Conservation (phyloP, 2,113 vertebrate genomes). For the Dryoscopus gambensis region DNA sequence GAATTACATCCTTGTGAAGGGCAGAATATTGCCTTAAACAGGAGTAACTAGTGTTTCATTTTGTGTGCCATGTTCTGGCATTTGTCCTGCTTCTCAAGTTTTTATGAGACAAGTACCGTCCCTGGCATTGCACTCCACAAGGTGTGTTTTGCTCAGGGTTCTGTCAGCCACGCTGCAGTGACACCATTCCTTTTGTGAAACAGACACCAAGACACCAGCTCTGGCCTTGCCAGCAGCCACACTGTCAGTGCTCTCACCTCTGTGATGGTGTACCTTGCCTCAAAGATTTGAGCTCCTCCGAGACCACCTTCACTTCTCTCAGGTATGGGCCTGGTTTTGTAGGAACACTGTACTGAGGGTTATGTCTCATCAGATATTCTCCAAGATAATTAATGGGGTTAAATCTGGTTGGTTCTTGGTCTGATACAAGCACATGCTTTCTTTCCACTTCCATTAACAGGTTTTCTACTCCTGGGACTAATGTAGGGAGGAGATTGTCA, state of each 20-base stretch:
- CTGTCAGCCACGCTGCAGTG: not conserved
- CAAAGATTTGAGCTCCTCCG: constrained; percentile 57
- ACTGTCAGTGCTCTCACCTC: constrained; percentile 56
- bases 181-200: not conserved
- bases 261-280: constrained; percentile 44
- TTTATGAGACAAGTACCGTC: not conserved
- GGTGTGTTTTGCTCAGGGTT: not conserved
- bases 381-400: constrained; percentile 72
- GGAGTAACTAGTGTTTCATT: not conserved
- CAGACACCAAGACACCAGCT: not conserved
- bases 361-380: constrained; percentile 78
- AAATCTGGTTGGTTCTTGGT: constrained; percentile 40
- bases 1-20: not conserved
- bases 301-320: constrained; percentile 62
- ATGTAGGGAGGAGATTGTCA: constrained; percentile 76
- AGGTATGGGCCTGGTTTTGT: constrained; percentile 54
- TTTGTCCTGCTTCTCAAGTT: not conserved
- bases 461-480: constrained; percentile 70
- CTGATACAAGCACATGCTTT: constrained; percentile 56
- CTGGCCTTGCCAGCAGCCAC: not conserved
- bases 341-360: constrained; percentile 43
- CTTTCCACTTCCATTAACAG: constrained; percentile 71
- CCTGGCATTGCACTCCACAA: not conserved
- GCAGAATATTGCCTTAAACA: not conserved
- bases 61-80: not conserved